phyloP scores from a whole-genome alignment of 2,113 vertebrate genomes.

The Tachysurus fulvidraco region DNA sequence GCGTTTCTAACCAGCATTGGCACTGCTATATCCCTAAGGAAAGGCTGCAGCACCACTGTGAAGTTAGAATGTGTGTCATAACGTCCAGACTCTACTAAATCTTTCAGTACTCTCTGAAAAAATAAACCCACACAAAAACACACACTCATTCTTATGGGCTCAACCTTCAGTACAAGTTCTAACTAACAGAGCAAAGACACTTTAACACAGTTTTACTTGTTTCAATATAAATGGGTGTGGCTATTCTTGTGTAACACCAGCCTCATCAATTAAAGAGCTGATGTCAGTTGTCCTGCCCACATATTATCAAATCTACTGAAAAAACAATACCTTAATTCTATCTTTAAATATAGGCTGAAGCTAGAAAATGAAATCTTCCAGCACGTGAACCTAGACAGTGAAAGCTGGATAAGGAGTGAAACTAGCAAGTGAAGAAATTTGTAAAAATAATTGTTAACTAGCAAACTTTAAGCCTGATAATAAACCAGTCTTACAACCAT shows the following conservation, averaged over 20 bases:
- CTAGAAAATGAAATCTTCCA: background rate
- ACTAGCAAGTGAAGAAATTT: background rate
- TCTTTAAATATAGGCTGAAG: background rate
- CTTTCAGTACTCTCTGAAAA: conserved; percentile 70
- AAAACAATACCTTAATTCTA: background rate
- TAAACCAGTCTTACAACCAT: background rate
- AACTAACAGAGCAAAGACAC: background rate
- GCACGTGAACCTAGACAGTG: background rate
- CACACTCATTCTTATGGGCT: background rate
- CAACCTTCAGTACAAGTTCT: background rate
- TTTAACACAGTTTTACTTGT: background rate
- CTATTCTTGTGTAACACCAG: background rate
- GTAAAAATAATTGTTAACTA: background rate
- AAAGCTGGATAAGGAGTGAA: background rate
- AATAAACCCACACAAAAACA: background rate
- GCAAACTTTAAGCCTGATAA: background rate
- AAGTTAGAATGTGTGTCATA: conserved; percentile 79
- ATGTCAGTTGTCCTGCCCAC: background rate
- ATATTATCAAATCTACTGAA: too few relatives aligned
- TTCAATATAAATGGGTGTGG: background rate
- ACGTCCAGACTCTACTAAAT: conserved; percentile 73
- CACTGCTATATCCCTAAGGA: conserved; percentile 67
- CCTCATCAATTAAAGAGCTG: background rate
- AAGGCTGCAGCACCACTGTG: conserved; percentile 81
- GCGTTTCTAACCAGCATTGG: background rate